Percentiles rank a stretch among this genome's conserved stretches.
Evolutionary conservation across 2,797 vertebrate genomes (phyloP).

Genomic region (Sebastes alutus): DNA sequence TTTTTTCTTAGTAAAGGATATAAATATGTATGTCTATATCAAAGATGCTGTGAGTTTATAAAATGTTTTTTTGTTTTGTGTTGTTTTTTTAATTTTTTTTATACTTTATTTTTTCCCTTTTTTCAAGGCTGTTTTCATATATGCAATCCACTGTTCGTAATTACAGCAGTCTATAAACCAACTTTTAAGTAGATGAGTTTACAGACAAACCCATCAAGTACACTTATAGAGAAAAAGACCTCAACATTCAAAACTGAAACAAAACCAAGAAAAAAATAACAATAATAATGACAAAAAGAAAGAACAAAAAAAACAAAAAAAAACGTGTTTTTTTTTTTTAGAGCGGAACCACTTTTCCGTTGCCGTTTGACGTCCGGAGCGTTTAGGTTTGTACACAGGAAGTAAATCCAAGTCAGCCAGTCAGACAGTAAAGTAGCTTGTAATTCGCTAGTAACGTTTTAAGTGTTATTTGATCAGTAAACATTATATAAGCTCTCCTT

Average conservation of each 20-base stretch:
- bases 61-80: not conserved
- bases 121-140: too few species aligned
- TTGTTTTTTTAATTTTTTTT: not conserved
- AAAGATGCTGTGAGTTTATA: not conserved
- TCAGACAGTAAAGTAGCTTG: slow-evolving; percentile 18
- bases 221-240: too few species aligned
- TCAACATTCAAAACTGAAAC: too few species aligned
- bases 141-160: too few species aligned
- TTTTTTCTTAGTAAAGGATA: not conserved
- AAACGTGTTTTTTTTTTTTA: too few species aligned
- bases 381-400: slow-evolving; percentile 71
- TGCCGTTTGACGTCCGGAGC: slow-evolving; percentile 12
- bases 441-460: not conserved
- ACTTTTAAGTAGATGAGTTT: too few species aligned
- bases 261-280: too few species aligned
- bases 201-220: too few species aligned
- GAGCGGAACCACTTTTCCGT: slow-evolving; percentile 29
- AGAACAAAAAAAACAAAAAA: too few species aligned
- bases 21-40: not conserved
- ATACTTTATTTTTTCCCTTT: too few species aligned
- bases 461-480: not conserved
- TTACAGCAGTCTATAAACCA: too few species aligned
- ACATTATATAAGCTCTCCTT: not conserved
- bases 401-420: slow-evolving; percentile 48
- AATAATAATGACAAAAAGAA: too few species aligned